These are phyloP conservation scores for Leuctra nigra DNA, from an alignment of 2,888 invertebrate genomes.

Conservation along the genomic window DNA sequence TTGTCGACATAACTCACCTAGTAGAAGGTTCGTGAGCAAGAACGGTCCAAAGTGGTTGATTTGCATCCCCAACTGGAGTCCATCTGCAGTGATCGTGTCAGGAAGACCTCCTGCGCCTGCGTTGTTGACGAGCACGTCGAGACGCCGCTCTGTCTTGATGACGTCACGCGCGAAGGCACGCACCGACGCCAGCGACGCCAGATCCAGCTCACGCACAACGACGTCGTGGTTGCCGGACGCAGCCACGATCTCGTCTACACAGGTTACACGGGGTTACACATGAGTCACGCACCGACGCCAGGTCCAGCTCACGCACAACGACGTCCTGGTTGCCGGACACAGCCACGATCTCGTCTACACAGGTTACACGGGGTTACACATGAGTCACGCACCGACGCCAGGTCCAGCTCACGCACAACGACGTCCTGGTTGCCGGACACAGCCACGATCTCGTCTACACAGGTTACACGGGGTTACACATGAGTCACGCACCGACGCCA, in stretches of 20 bases:
- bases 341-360: too few species aligned
- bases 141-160: slow-evolving; percentile 58
- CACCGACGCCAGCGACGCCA: slow-evolving; percentile 70
- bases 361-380: too few species aligned
- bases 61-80: slow-evolving; percentile 81
- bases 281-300: too few species aligned
- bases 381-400: too few species aligned
- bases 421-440: too few species aligned
- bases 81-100: slow-evolving; percentile 66
- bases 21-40: slow-evolving; percentile 80
- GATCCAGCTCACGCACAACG: slow-evolving; percentile 65
- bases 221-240: slow-evolving; percentile 64
- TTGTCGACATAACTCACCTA: slow-evolving; percentile 47
- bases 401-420: too few species aligned
- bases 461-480: too few species aligned
- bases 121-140: slow-evolving; percentile 83
- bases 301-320: too few species aligned
- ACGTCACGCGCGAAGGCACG: slow-evolving; percentile 78
- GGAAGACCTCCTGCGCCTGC: slow-evolving; percentile 76
- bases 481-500: too few species aligned
- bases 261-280: too few species aligned
- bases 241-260: slow-evolving; percentile 66
- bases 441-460: too few species aligned
- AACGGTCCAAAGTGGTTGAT: slow-evolving; percentile 94
- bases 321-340: too few species aligned